Base-by-base conservation (phyloP, 2,888 invertebrate genomes). In the Cyaniris semiargus region DNA sequence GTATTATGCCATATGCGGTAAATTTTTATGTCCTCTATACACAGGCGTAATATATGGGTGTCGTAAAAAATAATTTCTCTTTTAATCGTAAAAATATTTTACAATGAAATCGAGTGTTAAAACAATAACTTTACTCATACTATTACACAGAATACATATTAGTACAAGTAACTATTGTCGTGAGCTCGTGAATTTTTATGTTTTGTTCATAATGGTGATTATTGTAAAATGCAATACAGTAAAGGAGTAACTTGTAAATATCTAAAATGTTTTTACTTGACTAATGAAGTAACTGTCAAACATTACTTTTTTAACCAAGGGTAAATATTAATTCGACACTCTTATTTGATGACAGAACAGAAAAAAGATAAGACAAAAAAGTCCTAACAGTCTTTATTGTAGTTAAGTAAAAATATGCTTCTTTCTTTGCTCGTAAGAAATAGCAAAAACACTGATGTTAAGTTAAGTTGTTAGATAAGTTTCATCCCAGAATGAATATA, bases 61-160 rank as follows among this genome's bases (percentile, higher is more conserved):
- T 27, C 48, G 27, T 74, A 74, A 74, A 74, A 38, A 53, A 74
- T 72, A 74, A 48, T 74, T 48, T 74, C 74, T 53, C 74, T 53
- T 74, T 53, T 53, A 31, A 74, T 53, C 38, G 44, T 72, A 74
- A 74, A 74, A 27, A 27, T 53, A 48, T 48, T 72, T 74, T 74
- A 74, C 48, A 74, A 74, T 27, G 27, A 74, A 74, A 74, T 74
- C 53, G 74, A 48, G 53, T 53, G 44, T 21, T 72, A 23, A 72
- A 74, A 74, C 74, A 74, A 74, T 74, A 27, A 53, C 48, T 21
- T 13, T 21, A 10, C n/a, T 44, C 6, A 74, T 74, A 38, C 72
- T 15, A 38, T 27, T n/a, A n/a, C n/a, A n/a, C n/a, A n/a, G n/a
- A n/a, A n/a, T n/a, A n/a, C n/a, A n/a, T n/a, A n/a, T n/a, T n/a